Evolutionary conservation across 2,797 vertebrate genomes (phyloP).

Genomic region (Girardinus metallicus): DNA sequence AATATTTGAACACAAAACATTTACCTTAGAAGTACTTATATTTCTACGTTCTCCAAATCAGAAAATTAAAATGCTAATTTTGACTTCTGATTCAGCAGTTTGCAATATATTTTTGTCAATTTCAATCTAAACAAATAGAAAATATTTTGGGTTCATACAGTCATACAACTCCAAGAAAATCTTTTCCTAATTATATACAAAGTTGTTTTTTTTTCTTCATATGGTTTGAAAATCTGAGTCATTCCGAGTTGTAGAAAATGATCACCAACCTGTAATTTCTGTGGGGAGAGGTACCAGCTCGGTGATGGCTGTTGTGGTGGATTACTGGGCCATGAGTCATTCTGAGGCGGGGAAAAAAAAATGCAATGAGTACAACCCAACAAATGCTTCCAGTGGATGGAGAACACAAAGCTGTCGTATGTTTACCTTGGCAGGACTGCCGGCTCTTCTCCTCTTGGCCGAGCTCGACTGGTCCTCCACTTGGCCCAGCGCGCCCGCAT

Average conservation of each 20-base stretch:
- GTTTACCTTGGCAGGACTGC: conserved; percentile 94
- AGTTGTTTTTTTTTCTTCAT: not conserved
- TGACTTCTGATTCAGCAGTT: not conserved
- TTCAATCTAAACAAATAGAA: not conserved
- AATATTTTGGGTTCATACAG: not conserved
- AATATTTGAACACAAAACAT: not conserved
- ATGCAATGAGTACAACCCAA: not conserved
- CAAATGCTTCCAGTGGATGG: not conserved
- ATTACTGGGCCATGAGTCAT: conserved; percentile 92
- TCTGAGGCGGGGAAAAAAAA: conserved; percentile 75
- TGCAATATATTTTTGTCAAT: not conserved
- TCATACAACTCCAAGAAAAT: not conserved
- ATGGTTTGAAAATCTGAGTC: too few species aligned
- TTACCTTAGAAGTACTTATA: not conserved
- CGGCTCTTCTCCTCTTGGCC: conserved; percentile 97
- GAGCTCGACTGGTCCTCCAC: conserved; percentile 96
- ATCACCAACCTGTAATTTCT: conserved; percentile 92
- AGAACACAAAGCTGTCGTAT: not conserved
- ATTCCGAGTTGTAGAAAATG: fast-evolving
- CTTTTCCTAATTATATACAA: not conserved
- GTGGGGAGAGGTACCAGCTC: conserved; percentile 95
- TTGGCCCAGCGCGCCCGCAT: conserved; percentile 88
- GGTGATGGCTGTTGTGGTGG: conserved; percentile 91
- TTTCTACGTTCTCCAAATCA: not conserved
- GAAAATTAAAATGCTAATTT: not conserved